Evolutionary conservation across 2,888 invertebrate species (phyloP), one percentile per base, ranked within the genome.

Genomic region (Polydrusus tereticollis): DNA sequence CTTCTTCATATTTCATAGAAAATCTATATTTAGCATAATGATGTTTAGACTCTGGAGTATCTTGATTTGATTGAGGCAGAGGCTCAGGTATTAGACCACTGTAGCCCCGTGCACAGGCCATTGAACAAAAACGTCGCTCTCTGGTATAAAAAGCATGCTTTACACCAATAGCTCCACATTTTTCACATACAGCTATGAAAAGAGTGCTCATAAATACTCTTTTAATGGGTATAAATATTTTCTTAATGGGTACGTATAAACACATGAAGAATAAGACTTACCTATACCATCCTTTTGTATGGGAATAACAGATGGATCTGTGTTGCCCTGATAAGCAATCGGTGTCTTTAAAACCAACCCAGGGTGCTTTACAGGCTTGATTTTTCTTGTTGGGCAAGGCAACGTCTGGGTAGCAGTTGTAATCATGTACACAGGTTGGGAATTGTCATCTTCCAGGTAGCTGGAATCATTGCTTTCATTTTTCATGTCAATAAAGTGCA

Each of bases 211-310:
- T 7, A n/a, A n/a, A n/a, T n/a, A n/a, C n/a, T n/a, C n/a, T n/a
- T n/a, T n/a, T n/a, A n/a, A n/a, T n/a, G n/a, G n/a, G n/a, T n/a
- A n/a, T n/a, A n/a, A n/a, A n/a, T n/a, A n/a, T n/a, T n/a, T n/a
- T n/a, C n/a, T n/a, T n/a, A n/a, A n/a, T n/a, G n/a, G n/a, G n/a
- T n/a, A n/a, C n/a, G n/a, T n/a, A n/a, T n/a, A n/a, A n/a, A n/a
- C n/a, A n/a, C n/a, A n/a, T n/a, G n/a, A n/a, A n/a, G n/a, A n/a
- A n/a, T n/a, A n/a, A n/a, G n/a, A 10, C 90, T 90, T 87, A 95
- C 95, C 95, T 88, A 95, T 95, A 86, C 94, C 95, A 85, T 95
- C 94, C 86, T 93, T 94, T 85, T 92, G 91, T 82, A 96, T 92
- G 65, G 96, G 95, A 86, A 96, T 92, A 81, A 95, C 93, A 76